phyloP scores from a whole-genome alignment of 2,888 invertebrate species.

The Tenodera sinensis region DNA sequence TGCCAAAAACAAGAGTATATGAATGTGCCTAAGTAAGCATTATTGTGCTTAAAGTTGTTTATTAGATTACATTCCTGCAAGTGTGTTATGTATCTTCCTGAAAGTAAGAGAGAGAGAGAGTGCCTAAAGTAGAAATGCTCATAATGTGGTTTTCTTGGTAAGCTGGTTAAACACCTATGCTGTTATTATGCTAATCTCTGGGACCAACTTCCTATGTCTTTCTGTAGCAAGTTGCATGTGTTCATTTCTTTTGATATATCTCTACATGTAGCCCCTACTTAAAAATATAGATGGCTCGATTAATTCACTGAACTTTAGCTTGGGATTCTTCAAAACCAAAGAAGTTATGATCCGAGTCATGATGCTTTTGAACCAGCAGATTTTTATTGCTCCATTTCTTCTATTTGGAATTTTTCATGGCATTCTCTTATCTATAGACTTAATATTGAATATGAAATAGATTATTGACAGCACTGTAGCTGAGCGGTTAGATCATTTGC shows the following conservation, averaged over 20 bases:
- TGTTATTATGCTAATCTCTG: not conserved
- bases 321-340: too few relatives aligned
- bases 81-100: too few relatives aligned
- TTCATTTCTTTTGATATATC: not conserved
- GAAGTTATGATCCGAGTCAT: too few relatives aligned
- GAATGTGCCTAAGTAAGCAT: not conserved
- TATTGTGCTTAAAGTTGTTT: not conserved
- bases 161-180: not conserved
- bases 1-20: not conserved
- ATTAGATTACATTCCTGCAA: not conserved
- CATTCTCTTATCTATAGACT: too few relatives aligned
- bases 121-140: not conserved
- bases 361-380: too few relatives aligned
- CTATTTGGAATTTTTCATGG: too few relatives aligned
- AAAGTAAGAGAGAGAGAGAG: not conserved
- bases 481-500: too few relatives aligned
- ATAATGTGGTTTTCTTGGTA: not conserved
- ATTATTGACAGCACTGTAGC: too few relatives aligned
- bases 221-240: not conserved
- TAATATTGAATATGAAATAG: too few relatives aligned
- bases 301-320: too few relatives aligned
- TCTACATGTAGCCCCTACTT: not conserved
- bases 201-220: not conserved
- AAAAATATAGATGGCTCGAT: not conserved
- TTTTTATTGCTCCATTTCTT: too few relatives aligned